phyloP scores from a whole-genome alignment of 92 coral and sea anemone genomes.

The Porites cylindrica region DNA sequence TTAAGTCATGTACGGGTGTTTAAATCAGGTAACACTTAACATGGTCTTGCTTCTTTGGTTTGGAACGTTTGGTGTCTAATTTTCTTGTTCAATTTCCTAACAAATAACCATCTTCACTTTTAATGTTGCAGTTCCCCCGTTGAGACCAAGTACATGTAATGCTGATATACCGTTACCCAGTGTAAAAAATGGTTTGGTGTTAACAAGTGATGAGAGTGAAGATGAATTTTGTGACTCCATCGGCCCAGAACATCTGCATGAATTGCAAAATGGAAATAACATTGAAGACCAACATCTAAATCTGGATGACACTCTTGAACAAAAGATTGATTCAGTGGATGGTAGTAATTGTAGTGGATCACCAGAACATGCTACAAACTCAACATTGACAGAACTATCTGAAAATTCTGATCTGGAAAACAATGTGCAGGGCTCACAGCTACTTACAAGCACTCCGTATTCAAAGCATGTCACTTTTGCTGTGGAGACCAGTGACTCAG shows the following conservation, averaged over 20 bases:
- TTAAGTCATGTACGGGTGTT: too few species aligned
- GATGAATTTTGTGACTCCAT: slow-evolving; percentile 97
- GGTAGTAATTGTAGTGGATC: slow-evolving; percentile 48
- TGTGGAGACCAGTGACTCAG: slow-evolving; percentile 35
- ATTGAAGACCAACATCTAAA: slow-evolving; percentile 5
- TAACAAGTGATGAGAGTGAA: slow-evolving; percentile 87
- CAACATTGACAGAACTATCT: slow-evolving; percentile 69
- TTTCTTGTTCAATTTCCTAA: too few species aligned
- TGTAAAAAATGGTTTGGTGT: slow-evolving; percentile 3
- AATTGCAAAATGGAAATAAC: slow-evolving; percentile 56
- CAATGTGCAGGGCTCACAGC: slow-evolving; percentile 36
- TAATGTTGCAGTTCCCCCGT: slow-evolving; percentile 27
- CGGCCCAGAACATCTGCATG: slow-evolving; percentile 91
- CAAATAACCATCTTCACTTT: too few species aligned
- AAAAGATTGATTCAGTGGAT: slow-evolving; percentile 20
- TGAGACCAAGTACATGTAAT: slow-evolving; percentile 15
- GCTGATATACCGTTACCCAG: slow-evolving; percentile 2
- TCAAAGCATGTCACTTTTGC: slow-evolving; percentile 93
- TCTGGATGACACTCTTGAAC: slow-evolving; percentile 21
- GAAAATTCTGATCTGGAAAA: slow-evolving; percentile 73
- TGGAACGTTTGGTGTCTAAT: too few species aligned
- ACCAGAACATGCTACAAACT: slow-evolving; percentile 51
- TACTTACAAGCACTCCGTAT: slow-evolving; percentile 84
- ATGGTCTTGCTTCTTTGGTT: too few species aligned
- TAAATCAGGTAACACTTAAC: too few species aligned